phyloP scores from a whole-genome alignment of 2,888 invertebrate species.

The Cyclophora punctaria region DNA sequence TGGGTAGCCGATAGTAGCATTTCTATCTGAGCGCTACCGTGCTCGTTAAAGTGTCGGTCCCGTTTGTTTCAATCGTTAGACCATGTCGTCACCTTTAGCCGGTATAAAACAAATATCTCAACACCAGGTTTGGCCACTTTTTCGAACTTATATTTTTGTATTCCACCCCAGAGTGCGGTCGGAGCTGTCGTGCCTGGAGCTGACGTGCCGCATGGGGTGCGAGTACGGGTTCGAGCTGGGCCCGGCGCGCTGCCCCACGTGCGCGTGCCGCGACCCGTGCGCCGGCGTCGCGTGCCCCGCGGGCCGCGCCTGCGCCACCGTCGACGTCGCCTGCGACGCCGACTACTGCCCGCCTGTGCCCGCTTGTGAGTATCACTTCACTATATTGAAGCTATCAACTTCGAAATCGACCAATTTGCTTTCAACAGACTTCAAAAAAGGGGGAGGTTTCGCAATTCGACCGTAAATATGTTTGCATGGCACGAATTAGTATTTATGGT shows the following conservation, averaged over 20 bases:
- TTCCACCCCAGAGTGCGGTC: conserved; percentile 63
- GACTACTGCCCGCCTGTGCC: conserved; percentile 92
- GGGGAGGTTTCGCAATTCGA: too few species aligned
- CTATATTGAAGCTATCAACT: background rate
- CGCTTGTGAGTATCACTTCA: conserved; percentile 73
- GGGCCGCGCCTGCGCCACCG: conserved; percentile 84
- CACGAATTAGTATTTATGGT: too few species aligned
- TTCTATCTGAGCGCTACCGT: too few species aligned
- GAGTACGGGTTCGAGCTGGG: conserved; percentile 87
- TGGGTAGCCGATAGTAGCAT: too few species aligned
- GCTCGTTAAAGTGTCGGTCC: too few species aligned
- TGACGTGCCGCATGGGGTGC: conserved; percentile 88
- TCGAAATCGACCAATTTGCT: background rate
- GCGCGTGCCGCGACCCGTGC: conserved; percentile 89
- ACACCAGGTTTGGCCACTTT: too few species aligned
- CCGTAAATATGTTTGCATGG: too few species aligned
- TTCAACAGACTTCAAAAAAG: too few species aligned
- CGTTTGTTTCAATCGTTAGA: too few species aligned
- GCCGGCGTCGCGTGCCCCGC: conserved; percentile 78
- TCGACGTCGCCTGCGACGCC: conserved; percentile 89
- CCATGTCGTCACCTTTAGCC: too few species aligned
- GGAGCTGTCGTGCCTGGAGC: conserved; percentile 79
- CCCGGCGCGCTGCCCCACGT: conserved; percentile 83
- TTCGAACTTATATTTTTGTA: too few species aligned
- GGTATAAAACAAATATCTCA: too few species aligned